phyloP scores from a whole-genome alignment of 2,797 vertebrate species.

The Alauda arvensis region DNA sequence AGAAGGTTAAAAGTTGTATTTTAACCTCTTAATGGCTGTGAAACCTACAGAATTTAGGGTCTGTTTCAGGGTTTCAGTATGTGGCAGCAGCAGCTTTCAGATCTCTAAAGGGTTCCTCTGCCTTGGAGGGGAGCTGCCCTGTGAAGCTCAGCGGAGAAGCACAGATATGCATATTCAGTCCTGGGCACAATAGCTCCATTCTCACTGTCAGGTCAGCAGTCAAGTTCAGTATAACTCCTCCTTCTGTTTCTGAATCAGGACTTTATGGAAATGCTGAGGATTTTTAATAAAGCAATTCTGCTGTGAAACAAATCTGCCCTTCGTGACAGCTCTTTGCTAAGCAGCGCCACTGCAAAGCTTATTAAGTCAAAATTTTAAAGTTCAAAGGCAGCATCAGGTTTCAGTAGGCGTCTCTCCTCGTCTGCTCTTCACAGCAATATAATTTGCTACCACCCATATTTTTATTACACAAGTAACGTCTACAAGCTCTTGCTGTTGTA shows the following conservation, averaged over 20 bases:
- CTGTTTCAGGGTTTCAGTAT: not conserved
- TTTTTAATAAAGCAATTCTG: conserved; percentile 48
- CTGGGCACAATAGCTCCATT: conserved; percentile 60
- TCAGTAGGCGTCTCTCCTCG: conserved; percentile 51
- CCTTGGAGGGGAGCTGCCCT: not conserved
- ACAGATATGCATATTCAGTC: conserved; percentile 54
- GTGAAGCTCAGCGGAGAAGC: conserved; percentile 1
- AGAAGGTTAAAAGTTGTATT: conserved; percentile 6
- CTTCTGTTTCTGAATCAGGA: conserved; percentile 55
- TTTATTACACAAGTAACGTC: conserved; percentile 26
- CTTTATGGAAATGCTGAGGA: conserved; percentile 46
- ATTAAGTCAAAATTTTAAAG: conserved; percentile 49
- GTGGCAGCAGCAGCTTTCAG: conserved; percentile 9
- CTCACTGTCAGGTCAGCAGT: conserved; percentile 61
- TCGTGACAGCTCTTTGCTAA: conserved; percentile 39
- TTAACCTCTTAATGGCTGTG: not conserved
- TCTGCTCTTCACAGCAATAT: conserved; percentile 40
- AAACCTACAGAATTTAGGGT: not conserved
- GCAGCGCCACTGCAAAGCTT: conserved; percentile 11
- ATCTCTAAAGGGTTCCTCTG: conserved; percentile 3
- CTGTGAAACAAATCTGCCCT: conserved; percentile 39
- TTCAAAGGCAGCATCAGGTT: conserved; percentile 59
- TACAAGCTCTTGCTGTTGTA: conserved; percentile 34
- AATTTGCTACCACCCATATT: conserved; percentile 40
- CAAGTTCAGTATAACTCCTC: conserved; percentile 61